Percentiles rank a stretch among this genome's conserved stretches.
These are phyloP conservation scores for Limenitis arthemis DNA, from an alignment of 2,888 invertebrate species.

Conservation along the genomic window DNA sequence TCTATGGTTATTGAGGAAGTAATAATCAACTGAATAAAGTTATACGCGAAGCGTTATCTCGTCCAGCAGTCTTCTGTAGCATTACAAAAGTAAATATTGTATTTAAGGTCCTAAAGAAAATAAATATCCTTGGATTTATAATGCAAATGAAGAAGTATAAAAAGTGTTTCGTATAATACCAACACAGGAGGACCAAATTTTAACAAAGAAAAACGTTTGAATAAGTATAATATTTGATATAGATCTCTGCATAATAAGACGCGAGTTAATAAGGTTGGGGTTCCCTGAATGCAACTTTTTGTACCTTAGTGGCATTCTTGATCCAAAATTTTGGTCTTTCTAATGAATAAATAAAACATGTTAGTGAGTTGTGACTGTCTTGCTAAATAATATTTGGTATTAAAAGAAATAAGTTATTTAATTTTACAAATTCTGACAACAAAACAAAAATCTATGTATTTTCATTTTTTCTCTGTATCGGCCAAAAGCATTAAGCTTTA, in stretches of 20 bases:
- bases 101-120: no score
- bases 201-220: conserved; percentile 19
- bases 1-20: no score
- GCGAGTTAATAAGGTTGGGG: conserved; percentile 13
- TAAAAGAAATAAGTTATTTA: background rate
- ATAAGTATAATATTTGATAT: conserved; percentile 22
- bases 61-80: no score
- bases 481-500: no score
- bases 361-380: conserved; percentile 16
- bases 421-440: no score
- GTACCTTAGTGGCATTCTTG: conserved; percentile 10
- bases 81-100: no score
- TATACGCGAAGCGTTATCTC: no score
- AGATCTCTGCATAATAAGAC: conserved; percentile 21
- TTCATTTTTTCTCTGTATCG: no score
- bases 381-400: conserved; percentile 10
- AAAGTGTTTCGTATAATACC: background rate
- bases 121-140: background rate
- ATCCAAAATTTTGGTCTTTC: conserved; percentile 10
- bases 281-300: conserved; percentile 19
- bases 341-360: conserved; percentile 21
- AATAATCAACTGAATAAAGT: no score
- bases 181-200: conserved; percentile 2
- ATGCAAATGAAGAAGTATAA: background rate
- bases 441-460: no score